Evolutionary conservation across 2,113 vertebrate species (phyloP), one percentile per base, ranked within the genome.

Genomic region (Oxyruncus cristatus): DNA sequence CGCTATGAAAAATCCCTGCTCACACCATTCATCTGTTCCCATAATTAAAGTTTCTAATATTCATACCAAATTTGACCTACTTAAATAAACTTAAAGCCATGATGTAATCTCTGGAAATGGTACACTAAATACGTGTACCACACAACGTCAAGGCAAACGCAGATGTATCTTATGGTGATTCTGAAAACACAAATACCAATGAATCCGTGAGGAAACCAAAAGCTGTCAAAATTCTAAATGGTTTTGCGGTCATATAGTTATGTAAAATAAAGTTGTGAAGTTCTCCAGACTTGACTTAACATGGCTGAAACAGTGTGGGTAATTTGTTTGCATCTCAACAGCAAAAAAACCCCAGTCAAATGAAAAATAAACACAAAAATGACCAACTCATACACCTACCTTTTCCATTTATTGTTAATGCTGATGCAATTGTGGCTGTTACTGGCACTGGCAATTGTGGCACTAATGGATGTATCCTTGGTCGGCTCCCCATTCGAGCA

Each of bases 401-500:
- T 98, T 99, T 98, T 39, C 98, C 98, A 32, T 98, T 99, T 41
- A 99, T 97, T 3, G 98, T 97, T 83, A 98, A 97, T 83, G 98
- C 95, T 16, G 98, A 98, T 89, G 98, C 97, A 94, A 98, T 98
- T 16, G 98, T 98, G 28, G 98, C 98, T 11, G 98, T 98, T 96
- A 98, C 97, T 27, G 99, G 98, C 68, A 98, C 96, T 26, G 98
- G 97, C 21, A 98, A 98, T 14, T 98, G 98, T 86, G 98, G 97
- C 90, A 97, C 98, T 53, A 98, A 94, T 15, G 97, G 96, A 62
- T 99, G 99, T 82, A 98, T 98, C 89, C 99, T 98, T 87, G 99
- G 99, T 46, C 99, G 95, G 79, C 99, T 99, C 66, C 99, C 99
- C 99, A 99, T 99, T 70, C 99, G 98, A 9, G 99, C 99, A 77